A percentile compares a stretch with the other conserved stretches of the same genome.
phyloP scores from a whole-genome alignment of 2,888 invertebrate species.

The Ischnura elegans region DNA sequence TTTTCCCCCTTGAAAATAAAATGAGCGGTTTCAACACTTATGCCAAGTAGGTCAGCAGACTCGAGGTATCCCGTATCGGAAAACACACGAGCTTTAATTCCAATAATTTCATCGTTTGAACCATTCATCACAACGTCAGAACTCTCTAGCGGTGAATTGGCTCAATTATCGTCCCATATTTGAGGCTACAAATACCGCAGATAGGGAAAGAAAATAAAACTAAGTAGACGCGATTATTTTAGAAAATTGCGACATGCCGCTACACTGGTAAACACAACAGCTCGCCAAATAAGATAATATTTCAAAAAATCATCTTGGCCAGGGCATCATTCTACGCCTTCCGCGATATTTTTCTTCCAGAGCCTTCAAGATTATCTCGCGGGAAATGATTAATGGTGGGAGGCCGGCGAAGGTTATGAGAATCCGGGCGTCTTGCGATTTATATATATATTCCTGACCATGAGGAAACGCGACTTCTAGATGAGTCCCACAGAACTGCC shows the following conservation, averaged over 20 bases:
- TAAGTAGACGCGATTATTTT: not conserved
- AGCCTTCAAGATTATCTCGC: constrained; percentile 24
- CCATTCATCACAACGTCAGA: no score
- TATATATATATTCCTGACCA: constrained; percentile 2
- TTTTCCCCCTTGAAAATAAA: no score
- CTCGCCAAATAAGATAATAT: constrained; percentile 4
- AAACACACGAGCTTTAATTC: no score
- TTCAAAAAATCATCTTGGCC: not conserved
- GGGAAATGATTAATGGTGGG: constrained; percentile 35
- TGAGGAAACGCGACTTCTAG: not conserved
- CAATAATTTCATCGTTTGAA: no score
- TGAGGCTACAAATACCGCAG: not conserved
- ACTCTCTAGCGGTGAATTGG: not conserved
- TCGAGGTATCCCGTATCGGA: not conserved
- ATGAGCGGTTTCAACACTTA: no score
- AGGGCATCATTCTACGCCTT: not conserved
- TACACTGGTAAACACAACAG: not conserved
- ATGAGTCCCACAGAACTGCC: not conserved
- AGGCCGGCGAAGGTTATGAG: constrained; percentile 17
- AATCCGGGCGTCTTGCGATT: not conserved
- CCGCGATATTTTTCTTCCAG: not conserved
- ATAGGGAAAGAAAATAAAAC: not conserved
- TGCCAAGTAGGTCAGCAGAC: not conserved
- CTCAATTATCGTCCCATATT: not conserved
- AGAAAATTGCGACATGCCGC: not conserved